Percentiles rank a stretch among this genome's conserved stretches.
These are phyloP conservation scores for Drosophila bocqueti DNA, from an alignment of 1,140 invertebrate species.

Conservation along the genomic window DNA sequence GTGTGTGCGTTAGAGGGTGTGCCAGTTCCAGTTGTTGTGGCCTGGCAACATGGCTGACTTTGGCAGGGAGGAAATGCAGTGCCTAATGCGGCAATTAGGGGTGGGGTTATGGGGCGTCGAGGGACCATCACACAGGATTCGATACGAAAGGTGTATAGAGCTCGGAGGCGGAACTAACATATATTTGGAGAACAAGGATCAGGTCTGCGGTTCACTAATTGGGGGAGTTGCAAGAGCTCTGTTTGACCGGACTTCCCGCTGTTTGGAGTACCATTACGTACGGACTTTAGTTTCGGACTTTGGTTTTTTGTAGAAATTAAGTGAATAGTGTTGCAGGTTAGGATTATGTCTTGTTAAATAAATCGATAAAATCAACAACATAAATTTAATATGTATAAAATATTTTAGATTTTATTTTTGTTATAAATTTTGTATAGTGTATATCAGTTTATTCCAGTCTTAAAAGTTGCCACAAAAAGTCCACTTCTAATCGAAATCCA, in stretches of 20 bases:
- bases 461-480: neutral
- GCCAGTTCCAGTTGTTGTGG: conserved; percentile 24
- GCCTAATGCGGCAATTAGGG: conserved; percentile 68
- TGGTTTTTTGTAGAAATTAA: neutral
- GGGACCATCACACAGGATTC: conserved; percentile 6
- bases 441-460: neutral
- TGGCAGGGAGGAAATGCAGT: conserved; percentile 50
- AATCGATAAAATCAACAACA: too few relatives aligned
- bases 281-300: neutral
- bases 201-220: conserved; percentile 8
- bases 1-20: conserved; percentile 12
- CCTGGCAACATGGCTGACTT: conserved; percentile 53
- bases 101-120: neutral
- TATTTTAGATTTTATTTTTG: neutral
- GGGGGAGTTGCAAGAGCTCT: conserved; percentile 9
- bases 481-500: conserved; percentile 12
- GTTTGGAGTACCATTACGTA: conserved; percentile 1
- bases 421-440: neutral
- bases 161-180: conserved; percentile 8
- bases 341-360: too few relatives aligned
- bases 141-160: conserved; percentile 19
- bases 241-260: neutral
- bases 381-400: neutral
- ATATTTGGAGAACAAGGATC: conserved; percentile 9
- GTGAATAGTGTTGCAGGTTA: too few relatives aligned